These are phyloP conservation scores for Tetranychus urticae DNA, from an alignment of 1,140 invertebrate species.

Conservation along the genomic window DNA sequence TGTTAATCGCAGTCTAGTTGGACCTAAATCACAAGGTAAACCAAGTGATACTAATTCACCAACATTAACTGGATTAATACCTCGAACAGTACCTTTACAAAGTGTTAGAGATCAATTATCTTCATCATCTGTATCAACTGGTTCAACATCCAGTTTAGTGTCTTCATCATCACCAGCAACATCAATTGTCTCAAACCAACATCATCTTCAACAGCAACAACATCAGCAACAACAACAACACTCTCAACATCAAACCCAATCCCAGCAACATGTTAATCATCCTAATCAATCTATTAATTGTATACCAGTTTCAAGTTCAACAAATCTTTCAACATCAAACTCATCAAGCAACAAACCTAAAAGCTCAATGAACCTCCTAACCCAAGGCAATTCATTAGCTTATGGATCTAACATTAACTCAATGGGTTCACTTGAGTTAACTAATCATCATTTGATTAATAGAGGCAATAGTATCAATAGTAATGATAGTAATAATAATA, in stretches of 20 bases:
- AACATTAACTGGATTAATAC: neutral
- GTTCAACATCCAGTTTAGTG: neutral
- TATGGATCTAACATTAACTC: neutral
- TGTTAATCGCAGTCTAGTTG: neutral
- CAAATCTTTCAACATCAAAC: too few species aligned
- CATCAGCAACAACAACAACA: neutral
- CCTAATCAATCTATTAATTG: too few species aligned
- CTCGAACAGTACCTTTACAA: constrained; percentile 11
- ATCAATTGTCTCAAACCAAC: neutral
- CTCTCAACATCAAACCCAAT: neutral
- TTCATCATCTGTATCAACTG: neutral
- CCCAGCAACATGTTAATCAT: too few species aligned
- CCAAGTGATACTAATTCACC: constrained; percentile 1
- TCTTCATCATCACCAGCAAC: neutral
- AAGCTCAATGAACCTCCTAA: too few species aligned
- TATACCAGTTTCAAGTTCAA: neutral
- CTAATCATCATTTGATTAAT: neutral
- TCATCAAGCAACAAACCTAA: too few species aligned
- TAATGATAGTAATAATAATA: too few species aligned
- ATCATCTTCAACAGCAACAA: neutral
- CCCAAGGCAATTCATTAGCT: constrained; percentile 3
- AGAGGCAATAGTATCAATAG: too few species aligned
- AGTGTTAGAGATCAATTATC: constrained; percentile 4
- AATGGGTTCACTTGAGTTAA: constrained; percentile 1
- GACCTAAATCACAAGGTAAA: neutral